These are phyloP conservation scores for Danio aesculapii DNA, from an alignment of 2,797 vertebrate genomes.

Conservation along the genomic window DNA sequence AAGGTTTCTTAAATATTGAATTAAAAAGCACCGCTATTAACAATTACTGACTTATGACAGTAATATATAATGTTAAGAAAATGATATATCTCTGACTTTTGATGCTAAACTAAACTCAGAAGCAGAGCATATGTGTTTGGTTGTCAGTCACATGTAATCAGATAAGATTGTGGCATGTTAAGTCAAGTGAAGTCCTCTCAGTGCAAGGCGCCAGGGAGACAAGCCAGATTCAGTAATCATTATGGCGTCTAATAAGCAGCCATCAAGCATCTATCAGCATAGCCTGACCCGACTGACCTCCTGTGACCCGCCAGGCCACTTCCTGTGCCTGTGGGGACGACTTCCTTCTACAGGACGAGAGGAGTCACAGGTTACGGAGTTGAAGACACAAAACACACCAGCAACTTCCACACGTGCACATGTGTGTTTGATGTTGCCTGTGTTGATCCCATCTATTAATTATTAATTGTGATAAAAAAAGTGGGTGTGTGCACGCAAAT, in stretches of 20 bases:
- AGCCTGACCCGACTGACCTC: constrained; percentile 51
- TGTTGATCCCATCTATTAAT: no score
- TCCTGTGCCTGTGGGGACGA: constrained; percentile 57
- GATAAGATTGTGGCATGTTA: not conserved
- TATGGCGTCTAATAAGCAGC: constrained; percentile 56
- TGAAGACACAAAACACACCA: constrained; percentile 36
- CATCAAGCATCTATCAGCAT: constrained; percentile 56
- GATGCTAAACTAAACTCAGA: not conserved
- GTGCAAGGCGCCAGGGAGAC: constrained; percentile 28
- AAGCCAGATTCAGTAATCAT: constrained; percentile 52
- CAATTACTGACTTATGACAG: no score
- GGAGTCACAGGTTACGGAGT: constrained; percentile 55
- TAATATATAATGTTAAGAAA: no score
- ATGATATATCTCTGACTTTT: no score
- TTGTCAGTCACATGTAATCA: constrained; percentile 21
- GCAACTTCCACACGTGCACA: not conserved
- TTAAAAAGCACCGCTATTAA: no score
- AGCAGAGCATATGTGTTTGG: not conserved
- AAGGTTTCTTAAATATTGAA: no score
- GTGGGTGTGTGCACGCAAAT: no score
- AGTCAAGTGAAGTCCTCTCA: not conserved
- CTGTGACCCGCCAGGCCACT: constrained; percentile 51
- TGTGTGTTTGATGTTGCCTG: not conserved
- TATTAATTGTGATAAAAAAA: no score
- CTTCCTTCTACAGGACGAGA: constrained; percentile 53